phyloP scores from a whole-genome alignment of 2,797 vertebrate genomes.

The Amblyopsis hoosieri region DNA sequence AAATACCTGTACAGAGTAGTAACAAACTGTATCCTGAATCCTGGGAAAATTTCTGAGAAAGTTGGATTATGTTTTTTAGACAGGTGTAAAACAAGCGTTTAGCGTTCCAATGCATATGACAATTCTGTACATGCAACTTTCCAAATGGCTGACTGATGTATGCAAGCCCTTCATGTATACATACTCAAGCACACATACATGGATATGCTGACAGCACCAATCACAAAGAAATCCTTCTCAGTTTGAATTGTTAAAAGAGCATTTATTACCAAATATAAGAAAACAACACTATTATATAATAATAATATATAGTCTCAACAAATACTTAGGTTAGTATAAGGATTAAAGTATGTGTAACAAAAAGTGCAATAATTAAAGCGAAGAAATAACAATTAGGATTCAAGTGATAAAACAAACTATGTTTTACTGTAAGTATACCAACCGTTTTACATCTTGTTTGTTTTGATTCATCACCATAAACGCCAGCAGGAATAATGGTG shows the following conservation, averaged over 20 bases:
- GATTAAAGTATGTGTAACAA: neutral
- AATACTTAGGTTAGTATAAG: neutral
- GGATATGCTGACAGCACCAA: too few relatives aligned
- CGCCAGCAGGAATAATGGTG: neutral
- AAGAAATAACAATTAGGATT: neutral
- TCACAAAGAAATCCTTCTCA: too few relatives aligned
- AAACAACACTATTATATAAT: too few relatives aligned
- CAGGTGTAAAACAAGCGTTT: neutral
- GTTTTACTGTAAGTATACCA: neutral
- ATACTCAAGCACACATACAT: too few relatives aligned
- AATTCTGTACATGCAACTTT: neutral
- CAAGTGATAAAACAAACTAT: neutral
- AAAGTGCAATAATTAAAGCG: neutral
- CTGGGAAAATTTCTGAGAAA: too few relatives aligned
- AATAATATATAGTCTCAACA: too few relatives aligned
- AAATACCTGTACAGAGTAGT: neutral
- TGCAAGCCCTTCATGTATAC: too few relatives aligned
- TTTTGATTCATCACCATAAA: conserved; percentile 20
- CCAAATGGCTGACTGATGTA: neutral
- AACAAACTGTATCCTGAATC: too few relatives aligned
- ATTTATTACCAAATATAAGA: too few relatives aligned
- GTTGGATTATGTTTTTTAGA: too few relatives aligned
- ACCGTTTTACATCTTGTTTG: conserved; percentile 14
- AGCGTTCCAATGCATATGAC: neutral
- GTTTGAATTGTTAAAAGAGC: too few relatives aligned